phyloP scores from a whole-genome alignment of 2,797 vertebrate species.

The Gorsachius magnificus region DNA sequence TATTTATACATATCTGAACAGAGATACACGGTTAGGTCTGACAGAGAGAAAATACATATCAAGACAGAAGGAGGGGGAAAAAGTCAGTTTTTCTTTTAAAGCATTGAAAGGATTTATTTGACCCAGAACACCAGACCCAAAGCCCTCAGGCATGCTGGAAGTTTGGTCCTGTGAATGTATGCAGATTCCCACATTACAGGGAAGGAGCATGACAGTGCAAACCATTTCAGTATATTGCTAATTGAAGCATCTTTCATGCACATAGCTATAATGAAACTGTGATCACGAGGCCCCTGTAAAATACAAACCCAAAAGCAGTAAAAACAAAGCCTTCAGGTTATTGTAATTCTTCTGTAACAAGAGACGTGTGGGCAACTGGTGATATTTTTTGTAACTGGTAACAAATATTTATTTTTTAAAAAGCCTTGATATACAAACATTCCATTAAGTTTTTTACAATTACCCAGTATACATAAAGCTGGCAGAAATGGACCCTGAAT shows the following conservation, averaged over 20 bases:
- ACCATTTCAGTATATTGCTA: not conserved
- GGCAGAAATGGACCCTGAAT: not conserved
- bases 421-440: not conserved
- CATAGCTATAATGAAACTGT: not conserved
- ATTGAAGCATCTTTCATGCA: not conserved
- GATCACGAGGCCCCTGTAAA: not conserved
- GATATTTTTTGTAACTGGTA: not conserved
- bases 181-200: conserved; percentile 4
- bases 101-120: not conserved
- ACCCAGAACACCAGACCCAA: not conserved
- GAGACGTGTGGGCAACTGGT: not conserved
- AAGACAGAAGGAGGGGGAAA: not conserved
- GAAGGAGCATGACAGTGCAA: not conserved
- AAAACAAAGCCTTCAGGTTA: not conserved
- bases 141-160: not conserved
- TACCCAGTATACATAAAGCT: not conserved
- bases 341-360: not conserved
- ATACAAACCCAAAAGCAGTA: not conserved
- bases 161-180: not conserved
- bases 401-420: not conserved
- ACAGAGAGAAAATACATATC: not conserved
- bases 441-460: not conserved
- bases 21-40: not conserved
- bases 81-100: not conserved
- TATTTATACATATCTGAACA: not conserved